A percentile compares a stretch with the other conserved stretches of the same genome.
Conservation (phyloP, 2,797 vertebrate species). For the Hyperoplus lanceolatus region DNA sequence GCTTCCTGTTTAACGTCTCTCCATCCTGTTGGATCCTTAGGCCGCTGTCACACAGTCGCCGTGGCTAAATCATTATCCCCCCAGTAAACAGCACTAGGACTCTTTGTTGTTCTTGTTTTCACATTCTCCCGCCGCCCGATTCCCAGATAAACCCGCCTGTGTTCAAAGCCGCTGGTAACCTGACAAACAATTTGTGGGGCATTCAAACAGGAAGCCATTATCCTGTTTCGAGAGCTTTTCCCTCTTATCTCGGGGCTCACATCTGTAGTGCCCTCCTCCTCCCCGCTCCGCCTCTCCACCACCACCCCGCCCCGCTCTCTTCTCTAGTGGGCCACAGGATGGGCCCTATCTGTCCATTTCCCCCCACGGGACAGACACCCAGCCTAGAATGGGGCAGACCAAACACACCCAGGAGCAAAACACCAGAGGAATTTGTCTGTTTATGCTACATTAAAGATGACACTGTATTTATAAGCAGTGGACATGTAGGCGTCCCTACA, state of each 20-base stretch:
- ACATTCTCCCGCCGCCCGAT: conserved; percentile 52
- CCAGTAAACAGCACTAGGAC: conserved; percentile 69
- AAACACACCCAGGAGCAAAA: conserved; percentile 67
- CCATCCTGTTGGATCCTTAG: conserved; percentile 70
- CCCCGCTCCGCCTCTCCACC: conserved; percentile 48
- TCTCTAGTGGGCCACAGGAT: conserved; percentile 77
- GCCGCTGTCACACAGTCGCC: conserved; percentile 47
- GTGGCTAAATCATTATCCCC: conserved; percentile 63
- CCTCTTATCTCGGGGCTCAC: conserved; percentile 82
- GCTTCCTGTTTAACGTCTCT: conserved; percentile 81
- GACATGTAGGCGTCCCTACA: neutral
- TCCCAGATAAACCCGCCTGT: conserved; percentile 69
- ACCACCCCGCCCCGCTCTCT: conserved; percentile 68
- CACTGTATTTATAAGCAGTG: conserved; percentile 34
- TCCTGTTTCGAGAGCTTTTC: conserved; percentile 69
- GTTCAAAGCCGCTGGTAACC: conserved; percentile 74
- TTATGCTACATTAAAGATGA: conserved; percentile 55
- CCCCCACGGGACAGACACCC: conserved; percentile 58
- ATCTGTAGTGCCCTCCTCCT: conserved; percentile 76
- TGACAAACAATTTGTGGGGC: conserved; percentile 70
- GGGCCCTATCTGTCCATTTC: conserved; percentile 72
- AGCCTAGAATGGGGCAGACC: conserved; percentile 48
- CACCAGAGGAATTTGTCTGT: conserved; percentile 71
- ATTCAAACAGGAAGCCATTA: conserved; percentile 86
- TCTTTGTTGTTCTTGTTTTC: conserved; percentile 69